Base-by-base conservation (phyloP, 2,113 vertebrate species). In the Galeopterus variegatus region DNA sequence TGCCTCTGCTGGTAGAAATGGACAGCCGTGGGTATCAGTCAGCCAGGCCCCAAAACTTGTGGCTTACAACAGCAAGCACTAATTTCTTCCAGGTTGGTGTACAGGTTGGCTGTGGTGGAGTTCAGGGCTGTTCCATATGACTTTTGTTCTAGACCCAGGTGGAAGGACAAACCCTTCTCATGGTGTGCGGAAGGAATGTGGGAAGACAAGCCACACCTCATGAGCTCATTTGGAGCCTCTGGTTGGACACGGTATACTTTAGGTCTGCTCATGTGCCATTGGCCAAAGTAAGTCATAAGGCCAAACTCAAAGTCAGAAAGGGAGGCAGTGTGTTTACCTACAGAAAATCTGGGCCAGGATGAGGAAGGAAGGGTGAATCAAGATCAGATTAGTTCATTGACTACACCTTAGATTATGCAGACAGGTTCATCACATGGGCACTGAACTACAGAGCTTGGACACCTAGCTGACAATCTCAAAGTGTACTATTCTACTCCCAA, bases 161-260 rank as follows among this genome's bases (percentile, higher is more conserved):
- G 1, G 33, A 50, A 82, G 33, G 36, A 7, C 17, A 41, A n/a
- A n/a, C 14, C 15, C 19, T 19, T 8, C n/a, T 60, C 7, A 9
- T 0, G 28, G 36, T 0, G 8, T 45, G 67, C 41, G n/a, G 33
- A n/a, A 67, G 17, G 69, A 65, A 18, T 13, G 24, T 21, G 14
- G 85, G 19, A 88, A 65, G 64, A 45, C 41, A 41, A 81, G 8
- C 33, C 23, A n/a, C 10, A 67, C 3, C 13, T 13, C 65, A 3
- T 0, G 1, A 62, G 13, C 8, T 56, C 17, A 12, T 70, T 5
- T 19, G 75, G 48, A 92, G 31, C 11, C 31, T 65, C 58, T 45
- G 36, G 2, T 8, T 54, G 28, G 31, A 54, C 1, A 0, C 10
- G 6, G 24, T 23, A 0, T 23, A 45, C 73, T 52, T 70, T 7